These are phyloP conservation scores for Myrmecobius fasciatus DNA, from an alignment of 2,113 vertebrate species.

Conservation along the genomic window DNA sequence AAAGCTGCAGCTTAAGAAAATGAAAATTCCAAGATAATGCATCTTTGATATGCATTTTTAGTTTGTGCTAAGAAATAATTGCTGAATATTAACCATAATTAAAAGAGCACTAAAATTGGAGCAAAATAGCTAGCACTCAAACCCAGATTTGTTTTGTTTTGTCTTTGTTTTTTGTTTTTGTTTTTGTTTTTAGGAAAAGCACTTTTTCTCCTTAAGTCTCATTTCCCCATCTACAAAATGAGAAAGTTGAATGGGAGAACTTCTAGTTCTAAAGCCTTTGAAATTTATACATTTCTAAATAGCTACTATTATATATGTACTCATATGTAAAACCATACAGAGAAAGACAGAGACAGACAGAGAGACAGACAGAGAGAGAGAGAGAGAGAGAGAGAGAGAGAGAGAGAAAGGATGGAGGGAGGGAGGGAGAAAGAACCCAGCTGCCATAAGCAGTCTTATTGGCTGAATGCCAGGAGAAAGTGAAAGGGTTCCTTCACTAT, in stretches of 20 bases:
- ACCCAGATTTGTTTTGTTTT: not conserved
- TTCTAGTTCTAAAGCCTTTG: not conserved
- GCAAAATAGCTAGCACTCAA: not conserved
- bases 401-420: too few species aligned
- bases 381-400: not conserved
- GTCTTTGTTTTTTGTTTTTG: not conserved
- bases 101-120: not conserved
- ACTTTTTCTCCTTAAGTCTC: not conserved
- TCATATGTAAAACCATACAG: not conserved
- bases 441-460: not conserved
- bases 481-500: not conserved
- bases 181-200: not conserved
- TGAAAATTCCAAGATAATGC: not conserved
- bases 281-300: not conserved
- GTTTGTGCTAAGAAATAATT: not conserved
- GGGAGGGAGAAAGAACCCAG: not conserved
- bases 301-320: not conserved
- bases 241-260: not conserved
- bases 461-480: not conserved
- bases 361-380: not conserved
- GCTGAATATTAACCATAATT: not conserved
- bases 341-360: not conserved
- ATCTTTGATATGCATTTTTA: not conserved
- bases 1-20: not conserved
- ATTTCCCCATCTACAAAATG: not conserved